Evolutionary conservation across 35 echinoderm and acorn worm species (phyloP), one percentile per base, ranked within the genome.

Genomic region (Apostichopus californicus): DNA sequence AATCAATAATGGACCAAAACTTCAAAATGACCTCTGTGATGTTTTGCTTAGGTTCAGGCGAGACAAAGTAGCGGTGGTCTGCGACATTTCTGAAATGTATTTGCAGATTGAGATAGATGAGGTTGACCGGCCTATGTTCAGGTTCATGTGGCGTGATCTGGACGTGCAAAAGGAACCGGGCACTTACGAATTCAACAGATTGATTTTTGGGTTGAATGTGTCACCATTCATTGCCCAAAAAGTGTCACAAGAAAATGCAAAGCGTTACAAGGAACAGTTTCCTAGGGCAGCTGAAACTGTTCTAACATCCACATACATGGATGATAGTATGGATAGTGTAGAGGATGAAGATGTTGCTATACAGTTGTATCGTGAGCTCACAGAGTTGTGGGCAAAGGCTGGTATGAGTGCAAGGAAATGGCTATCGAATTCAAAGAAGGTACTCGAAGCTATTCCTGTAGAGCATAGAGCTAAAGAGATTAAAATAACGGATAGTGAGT

Each of bases 1-100:
- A n/a, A 90, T 93, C 63, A 22, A 65, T 70, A 72, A 66, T 63
- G 92, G 92, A 9, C 92, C 92, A 18, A 93, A 93, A 72, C 17
- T 93, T 18, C 92, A 72, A 66, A 79, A 93, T 54, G 57, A 93
- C 17, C 56, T 93, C 1, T 54, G 34, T 61, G 77, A 93, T 89
- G 86, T 93, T 21, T 81, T 55, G 78, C 7, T 80, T 14, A 80
- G 83, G 56, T 86, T 86, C 56, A 23, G 83, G 14, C 55, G 59
- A 15, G 55, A 86, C 22, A 60, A 86, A 86, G 57, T 86, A 86
- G 83, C 57, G 22, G 22, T 87, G 5, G 59, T 86, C 8, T 86
- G 83, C 20, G 83, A 86, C 46, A 60, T 86, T 9, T 57, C 83
- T 6, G 83, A 86, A 59, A 86, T 86, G 83, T 86, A 86, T 59